A percentile compares a stretch with the other conserved stretches of the same genome.
These are phyloP conservation scores for Prionailurus viverrinus DNA, from an alignment of 2,113 vertebrate species.

Conservation along the genomic window DNA sequence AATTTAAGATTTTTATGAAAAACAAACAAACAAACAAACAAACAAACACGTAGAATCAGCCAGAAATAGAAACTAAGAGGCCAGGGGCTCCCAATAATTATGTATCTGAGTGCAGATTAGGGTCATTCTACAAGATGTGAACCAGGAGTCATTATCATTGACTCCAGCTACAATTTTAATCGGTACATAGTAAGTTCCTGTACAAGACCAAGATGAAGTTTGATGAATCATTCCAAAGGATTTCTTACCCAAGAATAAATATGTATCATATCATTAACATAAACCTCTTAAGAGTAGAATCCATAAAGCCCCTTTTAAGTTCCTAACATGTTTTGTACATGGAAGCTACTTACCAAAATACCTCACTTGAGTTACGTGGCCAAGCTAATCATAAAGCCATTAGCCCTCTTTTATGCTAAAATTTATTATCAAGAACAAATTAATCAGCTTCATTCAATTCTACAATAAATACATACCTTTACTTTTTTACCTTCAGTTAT, in stretches of 20 bases:
- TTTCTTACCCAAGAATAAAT: constrained; percentile 33
- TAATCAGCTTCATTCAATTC: not conserved
- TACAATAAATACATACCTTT: not conserved
- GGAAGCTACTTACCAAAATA: not conserved
- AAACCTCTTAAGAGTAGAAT: constrained; percentile 2
- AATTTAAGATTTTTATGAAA: not conserved
- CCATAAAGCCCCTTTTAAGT: not conserved
- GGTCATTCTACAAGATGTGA: constrained; percentile 11
- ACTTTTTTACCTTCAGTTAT: not conserved
- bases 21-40: not conserved
- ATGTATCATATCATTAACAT: not conserved
- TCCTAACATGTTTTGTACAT: not conserved
- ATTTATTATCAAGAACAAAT: not conserved
- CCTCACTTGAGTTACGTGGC: not conserved
- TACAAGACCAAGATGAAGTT: not conserved
- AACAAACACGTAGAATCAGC: not conserved
- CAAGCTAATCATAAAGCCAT: not conserved
- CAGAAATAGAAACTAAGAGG: constrained; percentile 23
- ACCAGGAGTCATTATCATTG: not conserved
- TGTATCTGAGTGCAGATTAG: not conserved
- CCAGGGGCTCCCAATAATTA: not conserved
- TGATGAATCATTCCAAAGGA: not conserved
- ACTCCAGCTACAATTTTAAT: constrained; percentile 34
- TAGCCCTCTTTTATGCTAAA: not conserved
- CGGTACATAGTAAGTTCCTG: not conserved